phyloP scores from a whole-genome alignment of 2,797 vertebrate genomes.

The Carapus acus region DNA sequence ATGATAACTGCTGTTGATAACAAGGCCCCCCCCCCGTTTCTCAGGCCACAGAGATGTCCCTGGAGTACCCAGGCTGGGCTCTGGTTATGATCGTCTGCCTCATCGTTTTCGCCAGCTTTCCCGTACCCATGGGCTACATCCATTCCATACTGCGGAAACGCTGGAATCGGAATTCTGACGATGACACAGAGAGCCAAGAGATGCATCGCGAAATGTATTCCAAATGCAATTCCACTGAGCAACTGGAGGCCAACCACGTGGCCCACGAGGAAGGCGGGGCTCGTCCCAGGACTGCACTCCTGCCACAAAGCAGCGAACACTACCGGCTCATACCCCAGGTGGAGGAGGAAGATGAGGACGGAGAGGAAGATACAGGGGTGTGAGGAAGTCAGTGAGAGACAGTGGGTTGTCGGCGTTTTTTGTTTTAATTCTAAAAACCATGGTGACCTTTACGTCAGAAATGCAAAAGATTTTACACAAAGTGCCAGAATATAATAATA shows the following conservation, averaged over 20 bases:
- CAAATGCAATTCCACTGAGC: slow-evolving; percentile 68
- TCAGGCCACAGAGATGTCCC: slow-evolving; percentile 72
- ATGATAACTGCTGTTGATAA: no score
- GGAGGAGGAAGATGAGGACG: slow-evolving; percentile 62
- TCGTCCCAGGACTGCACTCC: slow-evolving; percentile 51
- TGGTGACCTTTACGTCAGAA: background rate
- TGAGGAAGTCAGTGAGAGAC: slow-evolving; percentile 29
- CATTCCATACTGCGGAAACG: slow-evolving; percentile 45
- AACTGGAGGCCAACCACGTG: slow-evolving; percentile 44
- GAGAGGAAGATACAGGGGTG: slow-evolving; percentile 64
- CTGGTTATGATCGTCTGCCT: slow-evolving; percentile 65
- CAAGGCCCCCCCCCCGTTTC: slow-evolving; percentile 9
- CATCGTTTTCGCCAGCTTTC: slow-evolving; percentile 69
- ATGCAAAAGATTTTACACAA: background rate
- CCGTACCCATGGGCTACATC: slow-evolving; percentile 71
- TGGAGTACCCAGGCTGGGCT: slow-evolving; percentile 74
- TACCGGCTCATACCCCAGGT: slow-evolving; percentile 71
- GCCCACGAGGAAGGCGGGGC: slow-evolving; percentile 35
- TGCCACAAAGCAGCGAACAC: slow-evolving; percentile 57
- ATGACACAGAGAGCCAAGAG: slow-evolving; percentile 34
- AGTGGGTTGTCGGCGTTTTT: background rate
- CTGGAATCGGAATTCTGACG: background rate
- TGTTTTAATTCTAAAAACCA: no score
- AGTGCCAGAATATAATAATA: background rate
- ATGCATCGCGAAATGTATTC: slow-evolving; percentile 63